These are phyloP conservation scores for Synergus laeviventris DNA, from an alignment of 2,888 invertebrate genomes.

Conservation along the genomic window DNA sequence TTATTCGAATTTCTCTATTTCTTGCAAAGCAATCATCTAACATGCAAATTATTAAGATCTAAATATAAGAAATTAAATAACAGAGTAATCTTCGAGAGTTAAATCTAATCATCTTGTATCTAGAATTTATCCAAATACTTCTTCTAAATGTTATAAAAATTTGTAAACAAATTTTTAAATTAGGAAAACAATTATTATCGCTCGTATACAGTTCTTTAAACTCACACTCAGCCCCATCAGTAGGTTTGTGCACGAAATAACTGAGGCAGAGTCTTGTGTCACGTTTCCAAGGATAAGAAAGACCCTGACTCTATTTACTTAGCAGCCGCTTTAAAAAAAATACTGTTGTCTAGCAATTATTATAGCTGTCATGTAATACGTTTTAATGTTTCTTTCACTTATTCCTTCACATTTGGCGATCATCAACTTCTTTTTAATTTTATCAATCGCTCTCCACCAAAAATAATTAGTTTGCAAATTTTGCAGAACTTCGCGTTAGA, in stretches of 20 bases:
- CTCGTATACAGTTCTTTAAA: background rate
- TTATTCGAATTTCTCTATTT: background rate
- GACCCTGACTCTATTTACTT: slow-evolving; percentile 17
- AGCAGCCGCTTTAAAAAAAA: slow-evolving; percentile 32
- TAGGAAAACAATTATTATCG: slow-evolving; percentile 14
- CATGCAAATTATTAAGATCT: no score
- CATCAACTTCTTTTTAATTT: slow-evolving; percentile 11
- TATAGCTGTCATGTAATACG: slow-evolving; percentile 21
- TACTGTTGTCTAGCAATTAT: slow-evolving; percentile 21
- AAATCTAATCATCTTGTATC: no score
- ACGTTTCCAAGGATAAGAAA: slow-evolving; percentile 18
- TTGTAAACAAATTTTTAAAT: background rate
- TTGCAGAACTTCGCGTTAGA: background rate
- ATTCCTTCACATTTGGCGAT: slow-evolving; percentile 1
- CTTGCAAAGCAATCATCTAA: background rate
- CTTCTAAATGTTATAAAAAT: background rate
- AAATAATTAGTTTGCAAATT: background rate
- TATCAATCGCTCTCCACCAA: slow-evolving; percentile 28
- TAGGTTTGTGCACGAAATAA: slow-evolving; percentile 57
- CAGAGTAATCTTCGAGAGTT: no score
- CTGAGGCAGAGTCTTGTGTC: slow-evolving; percentile 32
- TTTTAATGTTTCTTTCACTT: slow-evolving; percentile 30
- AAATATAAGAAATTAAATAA: no score
- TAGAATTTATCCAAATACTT: slow-evolving; percentile 44
- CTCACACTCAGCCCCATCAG: slow-evolving; percentile 49